Evolutionary conservation across 2,113 vertebrate genomes (phyloP).

Genomic region (Otus sunia): DNA sequence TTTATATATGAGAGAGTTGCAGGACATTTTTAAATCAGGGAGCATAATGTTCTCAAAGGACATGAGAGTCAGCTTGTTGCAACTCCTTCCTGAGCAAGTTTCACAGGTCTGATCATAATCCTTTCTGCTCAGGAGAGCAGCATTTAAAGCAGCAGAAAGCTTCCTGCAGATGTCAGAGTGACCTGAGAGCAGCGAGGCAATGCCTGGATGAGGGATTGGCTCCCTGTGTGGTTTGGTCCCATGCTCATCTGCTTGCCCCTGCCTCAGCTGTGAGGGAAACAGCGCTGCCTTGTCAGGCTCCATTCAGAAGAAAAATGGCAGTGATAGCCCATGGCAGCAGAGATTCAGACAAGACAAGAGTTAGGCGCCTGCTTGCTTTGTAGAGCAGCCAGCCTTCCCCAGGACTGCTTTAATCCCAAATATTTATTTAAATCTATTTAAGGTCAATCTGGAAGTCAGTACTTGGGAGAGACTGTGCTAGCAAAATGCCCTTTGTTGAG

Average conservation of each 20-base stretch:
- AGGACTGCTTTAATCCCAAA: neutral
- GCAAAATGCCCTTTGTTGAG: neutral
- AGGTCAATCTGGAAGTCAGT: neutral
- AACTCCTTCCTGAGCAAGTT: neutral
- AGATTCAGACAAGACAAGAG: neutral
- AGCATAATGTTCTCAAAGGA: neutral
- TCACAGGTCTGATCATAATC: neutral
- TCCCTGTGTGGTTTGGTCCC: neutral
- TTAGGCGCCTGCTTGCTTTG: neutral
- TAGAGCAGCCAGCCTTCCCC: neutral
- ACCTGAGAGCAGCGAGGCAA: neutral
- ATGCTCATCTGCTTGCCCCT: neutral
- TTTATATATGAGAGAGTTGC: neutral
- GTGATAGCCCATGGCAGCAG: neutral
- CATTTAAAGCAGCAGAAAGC: neutral
- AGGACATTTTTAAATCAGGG: neutral
- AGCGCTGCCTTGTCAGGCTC: neutral
- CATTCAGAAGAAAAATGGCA: neutral
- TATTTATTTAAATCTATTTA: neutral
- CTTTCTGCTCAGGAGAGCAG: neutral
- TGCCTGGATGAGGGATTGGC: neutral
- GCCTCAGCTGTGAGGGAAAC: neutral
- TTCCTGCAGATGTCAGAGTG: conserved; percentile 9
- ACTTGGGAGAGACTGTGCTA: neutral
- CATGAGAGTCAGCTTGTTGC: neutral